Evolutionary conservation across 2,113 vertebrate genomes (phyloP).

Genomic region (Corynorhinus townsendii): DNA sequence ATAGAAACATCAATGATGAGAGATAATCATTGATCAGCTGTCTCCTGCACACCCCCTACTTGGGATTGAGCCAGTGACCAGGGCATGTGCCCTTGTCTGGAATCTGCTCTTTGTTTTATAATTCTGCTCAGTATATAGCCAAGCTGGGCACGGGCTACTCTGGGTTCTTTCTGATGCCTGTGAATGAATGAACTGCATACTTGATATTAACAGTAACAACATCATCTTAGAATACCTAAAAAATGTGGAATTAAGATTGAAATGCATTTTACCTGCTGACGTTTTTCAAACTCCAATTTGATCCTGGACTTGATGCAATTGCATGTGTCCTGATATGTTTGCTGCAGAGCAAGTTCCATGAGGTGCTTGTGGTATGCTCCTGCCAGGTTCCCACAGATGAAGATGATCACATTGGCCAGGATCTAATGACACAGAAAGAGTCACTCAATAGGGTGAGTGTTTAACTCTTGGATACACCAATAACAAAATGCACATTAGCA

Average conservation of each 20-base stretch:
- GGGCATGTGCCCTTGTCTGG: no score
- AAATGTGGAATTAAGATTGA: neutral
- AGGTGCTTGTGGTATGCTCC: conserved; percentile 97
- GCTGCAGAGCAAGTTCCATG: conserved; percentile 95
- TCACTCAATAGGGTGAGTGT: neutral
- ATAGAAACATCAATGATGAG: no score
- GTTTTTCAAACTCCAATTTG: conserved; percentile 97
- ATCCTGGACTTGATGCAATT: conserved; percentile 98
- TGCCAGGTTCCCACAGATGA: conserved; percentile 96
- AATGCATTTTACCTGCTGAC: conserved; percentile 90
- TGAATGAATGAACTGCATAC: neutral
- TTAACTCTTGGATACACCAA: rapidly evolving
- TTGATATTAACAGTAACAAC: rapidly evolving
- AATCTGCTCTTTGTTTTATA: neutral
- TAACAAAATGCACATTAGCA: rapidly evolving
- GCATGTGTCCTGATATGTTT: conserved; percentile 96
- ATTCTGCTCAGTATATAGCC: neutral
- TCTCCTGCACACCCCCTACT: no score
- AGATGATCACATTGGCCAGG: conserved; percentile 96
- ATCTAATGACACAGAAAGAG: conserved; percentile 81
- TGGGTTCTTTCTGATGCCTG: neutral
- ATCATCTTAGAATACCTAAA: neutral
- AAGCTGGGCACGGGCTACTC: rapidly evolving
- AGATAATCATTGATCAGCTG: no score
- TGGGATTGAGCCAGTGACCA: no score